These are phyloP conservation scores for Siniperca undulata DNA, from an alignment of 2,797 vertebrate species.

Conservation along the genomic window DNA sequence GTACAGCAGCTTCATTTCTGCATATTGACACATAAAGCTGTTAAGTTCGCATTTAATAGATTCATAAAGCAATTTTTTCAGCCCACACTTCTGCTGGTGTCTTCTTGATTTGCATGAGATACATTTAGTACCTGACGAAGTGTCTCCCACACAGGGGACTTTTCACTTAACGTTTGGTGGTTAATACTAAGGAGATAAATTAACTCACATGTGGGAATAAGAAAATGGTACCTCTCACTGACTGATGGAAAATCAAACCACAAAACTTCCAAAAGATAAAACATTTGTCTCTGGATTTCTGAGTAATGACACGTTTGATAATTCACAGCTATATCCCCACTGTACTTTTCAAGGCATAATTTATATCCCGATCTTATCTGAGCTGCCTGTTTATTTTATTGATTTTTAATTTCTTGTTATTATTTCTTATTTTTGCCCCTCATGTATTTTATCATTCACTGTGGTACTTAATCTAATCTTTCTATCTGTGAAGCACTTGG, in stretches of 20 bases:
- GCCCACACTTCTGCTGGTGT: conserved; percentile 40
- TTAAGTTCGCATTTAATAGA: not conserved
- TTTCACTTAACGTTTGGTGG: conserved; percentile 50
- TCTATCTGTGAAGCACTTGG: no score
- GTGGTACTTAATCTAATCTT: no score
- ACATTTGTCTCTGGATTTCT: not conserved
- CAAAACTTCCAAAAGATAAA: conserved; percentile 44
- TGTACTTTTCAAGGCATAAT: not conserved
- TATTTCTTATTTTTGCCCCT: no score
- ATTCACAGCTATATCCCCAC: not conserved
- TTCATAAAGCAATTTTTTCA: not conserved
- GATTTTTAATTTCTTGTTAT: no score
- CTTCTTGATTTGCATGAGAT: conserved; percentile 4
- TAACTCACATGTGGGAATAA: conserved; percentile 32
- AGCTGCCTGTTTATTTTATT: no score
- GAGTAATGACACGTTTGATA: not conserved
- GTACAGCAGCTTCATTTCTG: not conserved
- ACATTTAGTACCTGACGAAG: not conserved
- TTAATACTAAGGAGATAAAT: conserved; percentile 26
- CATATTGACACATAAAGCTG: not conserved
- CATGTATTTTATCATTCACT: no score
- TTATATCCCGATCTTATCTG: not conserved
- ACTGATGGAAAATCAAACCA: conserved; percentile 42
- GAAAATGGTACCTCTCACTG: conserved; percentile 19
- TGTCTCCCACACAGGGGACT: conserved; percentile 76